Evolutionary conservation across 92 coral and sea anemone genomes (phyloP), one percentile per base, ranked within the genome.

Genomic region (Palythoa heliodiscus): DNA sequence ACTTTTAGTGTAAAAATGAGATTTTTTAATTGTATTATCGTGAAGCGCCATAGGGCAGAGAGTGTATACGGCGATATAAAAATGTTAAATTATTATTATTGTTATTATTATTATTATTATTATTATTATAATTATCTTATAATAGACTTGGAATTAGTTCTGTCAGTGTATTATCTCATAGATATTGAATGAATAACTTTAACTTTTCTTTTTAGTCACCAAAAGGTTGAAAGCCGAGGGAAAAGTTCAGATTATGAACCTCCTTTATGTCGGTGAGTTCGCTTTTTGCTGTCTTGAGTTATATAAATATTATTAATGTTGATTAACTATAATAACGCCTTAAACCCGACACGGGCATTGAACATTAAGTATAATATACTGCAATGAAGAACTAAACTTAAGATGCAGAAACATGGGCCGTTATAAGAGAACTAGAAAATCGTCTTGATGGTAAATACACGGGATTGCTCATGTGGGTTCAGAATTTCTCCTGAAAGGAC

Each of bases 261-360:
- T 96, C 37, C 87, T 96, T 37, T 94, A 96, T 79, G 91, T 90
- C 61, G 97, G 99, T 96, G 53, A 80, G 95, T 88, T 11, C 15
- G 4, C 6, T 25, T 69, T 69, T 69, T 11, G 20, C 24, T 22
- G 10, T 61, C 38, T 43, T 70, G 17, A 4, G 10, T 0, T 22
- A 35, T 77, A 7, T 14, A 13, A 16, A 50, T 2, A 3, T 86
- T 24, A 3, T 54, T 35, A 25, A 19, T 48, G 24, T 14, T 63
- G 69, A 23, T 8, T 43, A 43, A 43, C 3, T 43, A 43, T 43
- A 43, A 29, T 29, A 29, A 29, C 35, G 35, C 35, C 35, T 29
- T 29, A 29, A 29, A 29, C 35, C 35, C 35, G 0, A 29, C 35
- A 29, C 35, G 35, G 35, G 35, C 1, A 29, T 29, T 29, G 35